Evolutionary conservation across 2,113 vertebrate genomes (phyloP).

Genomic region (Toxotes jaculatrix): DNA sequence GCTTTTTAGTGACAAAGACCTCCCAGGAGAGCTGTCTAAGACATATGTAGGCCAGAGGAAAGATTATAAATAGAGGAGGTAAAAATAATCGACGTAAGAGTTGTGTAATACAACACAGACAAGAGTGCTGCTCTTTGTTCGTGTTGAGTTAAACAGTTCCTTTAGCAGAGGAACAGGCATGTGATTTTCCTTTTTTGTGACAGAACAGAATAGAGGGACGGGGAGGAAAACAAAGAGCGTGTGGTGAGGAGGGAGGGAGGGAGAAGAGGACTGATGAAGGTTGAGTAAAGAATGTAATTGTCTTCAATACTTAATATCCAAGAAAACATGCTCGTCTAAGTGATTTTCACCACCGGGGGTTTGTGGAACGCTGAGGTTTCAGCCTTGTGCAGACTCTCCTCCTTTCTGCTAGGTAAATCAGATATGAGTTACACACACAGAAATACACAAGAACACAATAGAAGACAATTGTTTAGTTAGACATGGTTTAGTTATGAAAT

Average conservation of each 20-base stretch:
- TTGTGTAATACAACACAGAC: conserved; percentile 62
- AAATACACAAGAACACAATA: not conserved
- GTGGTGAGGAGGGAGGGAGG: not conserved
- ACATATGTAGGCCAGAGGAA: conserved; percentile 79
- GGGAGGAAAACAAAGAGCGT: conserved; percentile 33
- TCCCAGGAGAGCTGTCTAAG: conserved; percentile 67
- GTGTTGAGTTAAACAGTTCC: conserved; percentile 46
- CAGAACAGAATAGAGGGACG: conserved; percentile 31
- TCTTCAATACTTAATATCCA: conserved; percentile 70
- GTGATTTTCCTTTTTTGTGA: conserved; percentile 35
- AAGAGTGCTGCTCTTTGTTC: conserved; percentile 55
- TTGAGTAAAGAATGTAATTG: conserved; percentile 52
- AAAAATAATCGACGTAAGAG: conserved; percentile 78
- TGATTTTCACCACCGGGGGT: conserved; percentile 47
- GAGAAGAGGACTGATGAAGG: conserved; percentile 10
- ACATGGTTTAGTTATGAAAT: conserved; percentile 32
- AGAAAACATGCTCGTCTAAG: conserved; percentile 60
- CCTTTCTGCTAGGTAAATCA: conserved; percentile 10
- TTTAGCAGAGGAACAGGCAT: conserved; percentile 36
- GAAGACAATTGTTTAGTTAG: conserved; percentile 1
- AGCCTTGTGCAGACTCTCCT: not conserved
- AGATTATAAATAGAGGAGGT: conserved; percentile 81
- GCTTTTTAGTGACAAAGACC: conserved; percentile 67
- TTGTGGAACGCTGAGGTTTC: conserved; percentile 41
- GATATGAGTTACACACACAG: not conserved